Evolutionary conservation across 2,113 vertebrate species (phyloP).

Genomic region (Nipponia nippon): DNA sequence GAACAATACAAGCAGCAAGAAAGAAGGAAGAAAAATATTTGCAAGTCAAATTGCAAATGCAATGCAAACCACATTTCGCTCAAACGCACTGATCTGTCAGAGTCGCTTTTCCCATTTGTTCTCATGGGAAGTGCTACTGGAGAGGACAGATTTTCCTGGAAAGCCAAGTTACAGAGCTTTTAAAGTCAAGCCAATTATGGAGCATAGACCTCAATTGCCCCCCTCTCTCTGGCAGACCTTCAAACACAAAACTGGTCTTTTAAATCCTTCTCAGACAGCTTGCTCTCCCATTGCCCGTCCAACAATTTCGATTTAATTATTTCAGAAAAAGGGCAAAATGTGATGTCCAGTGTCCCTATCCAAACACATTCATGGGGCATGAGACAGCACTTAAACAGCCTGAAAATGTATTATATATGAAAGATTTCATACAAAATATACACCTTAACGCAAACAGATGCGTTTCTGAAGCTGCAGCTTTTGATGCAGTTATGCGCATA

Average conservation of each 20-base stretch:
- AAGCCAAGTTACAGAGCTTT: not conserved
- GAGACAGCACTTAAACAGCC: not conserved
- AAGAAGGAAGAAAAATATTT: not conserved
- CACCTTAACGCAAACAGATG: not conserved
- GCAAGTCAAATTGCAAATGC: not conserved
- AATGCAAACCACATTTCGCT: not conserved
- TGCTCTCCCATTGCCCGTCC: not conserved
- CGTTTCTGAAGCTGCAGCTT: slow-evolving; percentile 5
- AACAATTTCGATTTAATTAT: not conserved
- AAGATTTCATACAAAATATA: not conserved
- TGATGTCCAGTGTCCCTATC: not conserved
- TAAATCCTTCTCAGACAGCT: not conserved
- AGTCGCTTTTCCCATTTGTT: not conserved
- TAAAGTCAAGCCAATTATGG: not conserved
- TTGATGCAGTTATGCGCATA: not conserved
- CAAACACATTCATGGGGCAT: not conserved
- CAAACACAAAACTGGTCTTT: not conserved
- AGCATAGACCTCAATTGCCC: not conserved
- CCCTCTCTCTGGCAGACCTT: not conserved
- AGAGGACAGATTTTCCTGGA: not conserved
- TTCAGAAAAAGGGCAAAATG: not conserved
- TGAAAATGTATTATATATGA: not conserved
- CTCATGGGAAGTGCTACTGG: not conserved
- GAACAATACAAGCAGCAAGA: not conserved
- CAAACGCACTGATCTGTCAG: not conserved